Evolutionary conservation across 2,113 vertebrate genomes (phyloP), one percentile per base, ranked within the genome.

Genomic region (Rhinichthys klamathensis): DNA sequence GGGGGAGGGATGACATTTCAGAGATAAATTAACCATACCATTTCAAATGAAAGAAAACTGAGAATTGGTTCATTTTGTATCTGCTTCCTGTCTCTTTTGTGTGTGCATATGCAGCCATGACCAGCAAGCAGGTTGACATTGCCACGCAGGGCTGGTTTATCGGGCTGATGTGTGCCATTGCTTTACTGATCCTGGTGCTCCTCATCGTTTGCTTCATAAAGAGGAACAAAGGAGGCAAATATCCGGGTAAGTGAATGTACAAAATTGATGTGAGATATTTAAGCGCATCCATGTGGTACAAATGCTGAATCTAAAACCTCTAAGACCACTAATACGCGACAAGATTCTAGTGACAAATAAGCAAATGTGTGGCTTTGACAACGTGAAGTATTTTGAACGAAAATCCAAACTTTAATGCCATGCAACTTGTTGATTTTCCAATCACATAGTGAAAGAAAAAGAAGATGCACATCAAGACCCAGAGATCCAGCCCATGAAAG

Each of bases 91-190:
- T 25, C 44, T 75, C 3, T 60, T 74, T 15, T 74, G 12, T 81
- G 6, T 88, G 41, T 82, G 30, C 84, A 85, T 92, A 44, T 82
- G 4, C 83, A 99, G 98, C 97, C 16, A 96, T 96, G 92, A 95
- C 96, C 58, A 98, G 94, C 86, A 95, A 96, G 1, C 97, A 98
- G 84, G 97, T 98, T 23, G 97, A 98, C 91, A 98, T 99, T 21
- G 97, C 98, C 38, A 99, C 98, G 30, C 98, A 99, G 93, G 98
- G 97, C 90, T 99, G 98, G 98, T 99, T 99, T 91, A 99, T 99
- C 78, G 98, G 97, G 49, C 95, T 99, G 2, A 99, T 99, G 98
- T 99, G 98, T 91, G 97, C 97, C 82, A 97, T 99, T 7, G 98
- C 98, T 58, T 96, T 99, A 82, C 96, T 99, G 74, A 99, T 99